Percentiles rank a stretch among this genome's conserved stretches.
These are phyloP conservation scores for Greenwoodochromis staneri DNA, from an alignment of 2,113 vertebrate species.

Conservation along the genomic window DNA sequence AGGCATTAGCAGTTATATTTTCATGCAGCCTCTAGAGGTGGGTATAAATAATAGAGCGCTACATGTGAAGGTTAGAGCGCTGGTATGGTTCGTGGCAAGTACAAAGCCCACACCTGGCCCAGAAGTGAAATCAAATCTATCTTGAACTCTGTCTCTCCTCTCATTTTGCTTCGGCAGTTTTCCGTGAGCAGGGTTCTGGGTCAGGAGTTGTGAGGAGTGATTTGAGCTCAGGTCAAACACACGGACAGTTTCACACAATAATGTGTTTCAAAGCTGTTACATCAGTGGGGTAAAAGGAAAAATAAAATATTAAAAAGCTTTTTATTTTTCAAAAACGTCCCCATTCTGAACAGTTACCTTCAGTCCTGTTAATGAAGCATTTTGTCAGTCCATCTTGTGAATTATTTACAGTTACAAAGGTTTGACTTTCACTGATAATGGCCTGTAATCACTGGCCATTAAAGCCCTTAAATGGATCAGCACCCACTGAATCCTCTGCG, in stretches of 20 bases:
- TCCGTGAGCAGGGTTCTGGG: conserved; percentile 48
- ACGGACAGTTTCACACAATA: conserved; percentile 58
- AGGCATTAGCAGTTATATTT: conserved; percentile 1
- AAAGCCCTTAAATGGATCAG: conserved; percentile 51
- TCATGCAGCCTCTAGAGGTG: neutral
- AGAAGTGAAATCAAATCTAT: conserved; percentile 70
- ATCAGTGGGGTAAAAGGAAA: neutral
- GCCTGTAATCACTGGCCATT: conserved; percentile 45
- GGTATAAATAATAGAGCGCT: conserved; percentile 50
- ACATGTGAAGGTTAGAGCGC: conserved; percentile 21
- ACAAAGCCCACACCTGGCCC: conserved; percentile 69
- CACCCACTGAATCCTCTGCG: conserved; percentile 17
- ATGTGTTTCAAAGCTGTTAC: conserved; percentile 66
- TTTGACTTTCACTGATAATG: conserved; percentile 8
- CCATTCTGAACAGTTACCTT: neutral
- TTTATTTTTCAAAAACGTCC: neutral
- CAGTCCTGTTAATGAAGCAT: neutral
- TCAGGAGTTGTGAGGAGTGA: conserved; percentile 53
- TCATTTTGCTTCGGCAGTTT: conserved; percentile 38
- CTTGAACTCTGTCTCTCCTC: conserved; percentile 62
- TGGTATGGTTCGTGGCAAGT: conserved; percentile 63
- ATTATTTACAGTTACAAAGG: conserved; percentile 10
- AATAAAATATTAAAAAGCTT: neutral
- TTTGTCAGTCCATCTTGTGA: neutral
- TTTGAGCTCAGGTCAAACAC: conserved; percentile 50